A percentile compares a stretch with the other conserved stretches of the same genome.
Evolutionary conservation across 30 jellyfish, hydroid and myxozoan genomes (phyloP).

Genomic region (Euphysa ruthae): DNA sequence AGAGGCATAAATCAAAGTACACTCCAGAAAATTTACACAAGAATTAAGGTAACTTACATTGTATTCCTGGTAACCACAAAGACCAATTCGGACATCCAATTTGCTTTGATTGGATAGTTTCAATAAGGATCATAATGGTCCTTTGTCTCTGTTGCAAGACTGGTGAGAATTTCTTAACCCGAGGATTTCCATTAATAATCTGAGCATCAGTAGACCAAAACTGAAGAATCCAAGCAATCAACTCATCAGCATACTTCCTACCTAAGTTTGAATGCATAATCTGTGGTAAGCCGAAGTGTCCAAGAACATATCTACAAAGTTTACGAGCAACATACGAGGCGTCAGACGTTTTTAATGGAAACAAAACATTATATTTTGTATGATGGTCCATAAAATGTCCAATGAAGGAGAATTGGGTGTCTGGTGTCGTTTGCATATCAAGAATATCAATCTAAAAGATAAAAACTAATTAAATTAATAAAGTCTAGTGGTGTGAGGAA

Average conservation of each 20-base stretch:
- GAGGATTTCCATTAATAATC: conserved; percentile 79
- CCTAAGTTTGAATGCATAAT: conserved; percentile 62
- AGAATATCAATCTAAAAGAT: conserved; percentile 55
- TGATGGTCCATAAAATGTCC: conserved; percentile 91
- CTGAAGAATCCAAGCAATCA: conserved; percentile 52
- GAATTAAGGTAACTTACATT: conserved; percentile 77
- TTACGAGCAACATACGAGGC: conserved; percentile 59
- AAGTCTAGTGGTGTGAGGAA: too few species aligned
- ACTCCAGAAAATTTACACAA: too few species aligned
- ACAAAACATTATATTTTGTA: conserved; percentile 72
- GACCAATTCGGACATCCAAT: conserved; percentile 56
- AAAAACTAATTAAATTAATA: neutral
- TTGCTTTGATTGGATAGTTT: conserved; percentile 66
- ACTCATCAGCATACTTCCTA: conserved; percentile 56
- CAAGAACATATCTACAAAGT: conserved; percentile 75
- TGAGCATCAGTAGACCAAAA: conserved; percentile 90
- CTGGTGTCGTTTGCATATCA: conserved; percentile 78
- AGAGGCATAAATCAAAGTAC: too few species aligned
- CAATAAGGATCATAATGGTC: conserved; percentile 66
- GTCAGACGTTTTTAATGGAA: conserved; percentile 68
- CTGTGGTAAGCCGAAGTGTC: conserved; percentile 81
- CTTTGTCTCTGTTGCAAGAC: conserved; percentile 65
- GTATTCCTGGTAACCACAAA: conserved; percentile 90
- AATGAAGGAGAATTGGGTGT: conserved; percentile 45
- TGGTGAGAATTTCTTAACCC: conserved; percentile 34